Base-by-base conservation (phyloP, 2,888 invertebrate genomes). In the Tiliacea aurago region DNA sequence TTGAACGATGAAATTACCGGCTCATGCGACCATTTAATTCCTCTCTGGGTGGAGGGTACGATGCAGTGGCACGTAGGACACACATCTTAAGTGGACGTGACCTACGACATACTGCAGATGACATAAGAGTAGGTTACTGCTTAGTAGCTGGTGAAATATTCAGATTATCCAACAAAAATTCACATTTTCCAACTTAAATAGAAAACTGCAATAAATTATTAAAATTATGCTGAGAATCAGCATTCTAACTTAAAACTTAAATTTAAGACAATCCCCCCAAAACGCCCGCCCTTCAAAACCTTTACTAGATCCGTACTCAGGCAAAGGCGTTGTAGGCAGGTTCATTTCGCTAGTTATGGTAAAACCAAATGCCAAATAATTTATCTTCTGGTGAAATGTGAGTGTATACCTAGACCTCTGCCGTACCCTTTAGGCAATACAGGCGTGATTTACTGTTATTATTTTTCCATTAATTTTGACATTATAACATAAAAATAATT, bases 81-180 rank as follows among this genome's bases (percentile, higher is more conserved):
- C 7, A 66, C 70, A 70, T 70, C 43, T 45, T 33, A 23, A 2
- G 18, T 43, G n/a, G 18, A 23, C 70, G 70, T 70, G 70, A 70
- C 70, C n/a, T 1, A 70, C 10, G 6, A 43, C 18, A 18, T 41
- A 43, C n/a, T 51, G 15, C 69, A 4, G n/a, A 53, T 69, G 20
- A 33, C 18, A 69, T 69, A n/a, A 53, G 18, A 4, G 28, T 28
- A 28, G 28, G 15, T n/a, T 18, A 9, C 0, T 11, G 51, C 11
- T 51, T 43, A 18, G 9, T n/a, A 69, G 33, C 18, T 33, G 13
- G 1, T 33, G 13, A n/a, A 69, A 45, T 6, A 43, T 28, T 2
- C 20, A 18, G 0, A 61, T 18, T 23, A 43, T 23, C 5, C 10
- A 28, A 18, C 43, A 18, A 6, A 41, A 4, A n/a, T 59, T n/a